A percentile compares a stretch with the other conserved stretches of the same genome.
Evolutionary conservation across 2,113 vertebrate genomes (phyloP).

Genomic region (Aphelocoma coerulescens): DNA sequence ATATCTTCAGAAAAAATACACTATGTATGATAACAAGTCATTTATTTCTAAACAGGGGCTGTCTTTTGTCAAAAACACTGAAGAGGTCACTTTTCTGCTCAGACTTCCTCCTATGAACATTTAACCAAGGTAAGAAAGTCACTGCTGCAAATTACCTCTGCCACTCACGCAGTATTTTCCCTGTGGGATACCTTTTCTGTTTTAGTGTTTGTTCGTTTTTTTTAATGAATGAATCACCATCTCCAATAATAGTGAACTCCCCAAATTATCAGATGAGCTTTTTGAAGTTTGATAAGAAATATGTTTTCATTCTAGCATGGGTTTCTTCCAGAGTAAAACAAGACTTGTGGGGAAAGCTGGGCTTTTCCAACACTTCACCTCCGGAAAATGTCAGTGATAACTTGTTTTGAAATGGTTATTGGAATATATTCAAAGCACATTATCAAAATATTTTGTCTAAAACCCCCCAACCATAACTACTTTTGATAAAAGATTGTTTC

Average conservation of each 20-base stretch:
- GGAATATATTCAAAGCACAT: neutral
- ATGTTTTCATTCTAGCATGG: neutral
- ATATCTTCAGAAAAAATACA: neutral
- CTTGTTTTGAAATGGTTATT: slow-evolving; percentile 13
- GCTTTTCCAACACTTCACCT: slow-evolving; percentile 3
- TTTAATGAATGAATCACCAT: neutral
- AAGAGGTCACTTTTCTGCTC: neutral
- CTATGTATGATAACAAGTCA: neutral
- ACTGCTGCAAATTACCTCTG: neutral
- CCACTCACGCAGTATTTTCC: neutral
- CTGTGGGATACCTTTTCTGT: neutral
- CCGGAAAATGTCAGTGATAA: neutral
- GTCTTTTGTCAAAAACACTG: neutral
- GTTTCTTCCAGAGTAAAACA: neutral
- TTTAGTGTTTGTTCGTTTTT: neutral
- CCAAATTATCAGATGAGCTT: neutral
- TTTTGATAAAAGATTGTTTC: slow-evolving; percentile 1
- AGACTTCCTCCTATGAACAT: neutral
- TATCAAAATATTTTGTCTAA: slow-evolving; percentile 32
- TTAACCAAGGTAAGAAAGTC: neutral
- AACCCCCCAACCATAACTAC: neutral
- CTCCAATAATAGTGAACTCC: neutral
- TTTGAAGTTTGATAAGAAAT: neutral
- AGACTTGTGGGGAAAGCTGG: neutral
- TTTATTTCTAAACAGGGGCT: neutral